Conservation (phyloP, 2,113 vertebrate species). For the Riparia riparia region DNA sequence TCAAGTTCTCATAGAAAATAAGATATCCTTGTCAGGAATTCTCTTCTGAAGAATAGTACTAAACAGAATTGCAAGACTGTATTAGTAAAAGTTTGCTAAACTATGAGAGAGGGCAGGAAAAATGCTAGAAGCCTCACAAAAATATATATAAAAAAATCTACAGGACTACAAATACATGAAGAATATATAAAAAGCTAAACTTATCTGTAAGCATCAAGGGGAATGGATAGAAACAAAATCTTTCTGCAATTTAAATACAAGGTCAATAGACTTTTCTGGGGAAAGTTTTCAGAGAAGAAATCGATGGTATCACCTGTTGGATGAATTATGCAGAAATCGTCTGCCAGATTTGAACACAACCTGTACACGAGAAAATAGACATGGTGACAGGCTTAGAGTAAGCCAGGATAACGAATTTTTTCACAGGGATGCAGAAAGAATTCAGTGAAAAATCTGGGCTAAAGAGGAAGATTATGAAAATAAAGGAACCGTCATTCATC, state of each 20-base stretch:
- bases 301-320: not conserved
- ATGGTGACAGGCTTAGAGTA: not conserved
- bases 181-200: not conserved
- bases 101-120: not conserved
- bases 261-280: not conserved
- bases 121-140: not conserved
- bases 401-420: not conserved
- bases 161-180: not conserved
- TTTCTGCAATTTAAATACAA: not conserved
- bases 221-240: not conserved
- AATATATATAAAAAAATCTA: not conserved
- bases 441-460: not conserved
- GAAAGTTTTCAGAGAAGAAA: not conserved
- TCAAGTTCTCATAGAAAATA: not conserved
- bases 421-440: not conserved
- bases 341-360: not conserved
- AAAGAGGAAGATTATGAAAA: not conserved
- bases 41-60: not conserved
- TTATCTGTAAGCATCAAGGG: fast-evolving
- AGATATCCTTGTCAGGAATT: not conserved
- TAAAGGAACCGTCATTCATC: not conserved
- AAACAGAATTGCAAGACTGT: not conserved
- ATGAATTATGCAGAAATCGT: not conserved
- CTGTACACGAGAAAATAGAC: not conserved
- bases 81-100: not conserved